These are phyloP conservation scores for Andrena minutula DNA, from an alignment of 2,888 invertebrate genomes.

Conservation along the genomic window DNA sequence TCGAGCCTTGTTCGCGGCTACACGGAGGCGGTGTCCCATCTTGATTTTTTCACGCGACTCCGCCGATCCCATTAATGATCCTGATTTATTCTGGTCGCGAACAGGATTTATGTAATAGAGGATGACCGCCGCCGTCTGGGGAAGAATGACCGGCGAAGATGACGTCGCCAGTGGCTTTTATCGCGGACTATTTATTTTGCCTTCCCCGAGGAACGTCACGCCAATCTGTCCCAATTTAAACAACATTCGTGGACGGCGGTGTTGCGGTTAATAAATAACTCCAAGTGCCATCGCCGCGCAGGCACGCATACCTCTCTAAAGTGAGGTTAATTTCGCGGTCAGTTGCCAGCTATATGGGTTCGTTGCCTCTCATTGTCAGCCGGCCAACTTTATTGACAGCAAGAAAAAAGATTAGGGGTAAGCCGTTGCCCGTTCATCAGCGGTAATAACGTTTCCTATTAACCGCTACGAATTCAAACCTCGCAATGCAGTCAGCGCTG, in stretches of 20 bases:
- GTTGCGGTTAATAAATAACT: slow-evolving; percentile 71
- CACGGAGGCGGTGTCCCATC: neutral
- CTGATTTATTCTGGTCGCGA: neutral
- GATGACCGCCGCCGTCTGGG: neutral
- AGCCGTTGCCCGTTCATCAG: slow-evolving; percentile 66
- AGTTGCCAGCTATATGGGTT: slow-evolving; percentile 68
- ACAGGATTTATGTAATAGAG: neutral
- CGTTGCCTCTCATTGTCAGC: slow-evolving; percentile 73
- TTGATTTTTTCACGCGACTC: neutral
- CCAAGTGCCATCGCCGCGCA: slow-evolving; percentile 43
- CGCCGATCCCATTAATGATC: neutral
- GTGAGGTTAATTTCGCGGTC: slow-evolving; percentile 78
- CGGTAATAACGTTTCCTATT: slow-evolving; percentile 64
- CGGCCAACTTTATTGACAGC: slow-evolving; percentile 71
- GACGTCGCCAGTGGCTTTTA: slow-evolving; percentile 13
- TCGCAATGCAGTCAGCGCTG: slow-evolving; percentile 48
- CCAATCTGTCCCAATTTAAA: slow-evolving; percentile 77
- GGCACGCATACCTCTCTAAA: slow-evolving; percentile 77
- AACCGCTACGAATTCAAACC: slow-evolving; percentile 36
- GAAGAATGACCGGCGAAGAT: neutral
- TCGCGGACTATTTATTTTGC: slow-evolving; percentile 55
- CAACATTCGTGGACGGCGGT: slow-evolving; percentile 64
- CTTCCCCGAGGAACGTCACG: slow-evolving; percentile 67
- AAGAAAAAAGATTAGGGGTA: slow-evolving; percentile 65
- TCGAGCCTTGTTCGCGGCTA: neutral